Percentiles rank a stretch among this genome's conserved stretches.
Conservation (phyloP, 2,888 invertebrate species). For the Epicampocera succincta region DNA sequence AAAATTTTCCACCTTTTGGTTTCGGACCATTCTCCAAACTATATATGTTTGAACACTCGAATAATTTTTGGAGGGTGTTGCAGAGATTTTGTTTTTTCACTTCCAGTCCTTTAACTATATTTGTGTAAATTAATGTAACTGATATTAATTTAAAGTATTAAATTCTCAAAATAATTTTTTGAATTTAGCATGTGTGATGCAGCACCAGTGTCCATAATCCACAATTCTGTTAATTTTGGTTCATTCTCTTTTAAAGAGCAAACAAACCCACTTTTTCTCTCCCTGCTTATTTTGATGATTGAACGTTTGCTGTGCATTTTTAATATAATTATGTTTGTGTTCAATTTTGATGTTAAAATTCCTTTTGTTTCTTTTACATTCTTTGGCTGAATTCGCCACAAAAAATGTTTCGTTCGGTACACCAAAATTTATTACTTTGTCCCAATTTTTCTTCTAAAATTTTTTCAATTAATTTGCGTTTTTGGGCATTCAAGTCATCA, state of each 20-base stretch:
- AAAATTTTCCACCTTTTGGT: conserved; percentile 31
- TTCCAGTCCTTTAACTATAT: conserved; percentile 45
- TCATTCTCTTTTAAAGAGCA: conserved; percentile 10
- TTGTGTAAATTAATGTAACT: conserved; percentile 1
- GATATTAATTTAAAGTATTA: conserved; percentile 6
- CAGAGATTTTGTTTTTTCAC: conserved; percentile 44
- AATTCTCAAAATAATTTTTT: conserved; percentile 26
- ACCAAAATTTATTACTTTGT: no score
- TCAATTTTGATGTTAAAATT: no score
- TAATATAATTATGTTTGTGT: no score
- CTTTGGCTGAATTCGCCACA: no score
- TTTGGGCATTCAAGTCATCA: no score
- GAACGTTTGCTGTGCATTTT: no score
- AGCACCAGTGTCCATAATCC: conserved; percentile 52
- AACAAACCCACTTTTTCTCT: no score
- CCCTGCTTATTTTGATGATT: no score
- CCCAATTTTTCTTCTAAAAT: no score
- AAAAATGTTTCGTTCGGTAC: no score
- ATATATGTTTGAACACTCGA: background rate
- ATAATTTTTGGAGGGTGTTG: conserved; percentile 38
- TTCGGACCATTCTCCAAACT: conserved; percentile 35
- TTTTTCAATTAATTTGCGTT: no score
- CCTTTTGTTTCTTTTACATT: no score
- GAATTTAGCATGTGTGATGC: conserved; percentile 53
- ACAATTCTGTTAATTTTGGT: conserved; percentile 12